A percentile compares a stretch with the other conserved stretches of the same genome.
Evolutionary conservation across 2,113 vertebrate genomes (phyloP).

Genomic region (Cynopterus brachyotis): DNA sequence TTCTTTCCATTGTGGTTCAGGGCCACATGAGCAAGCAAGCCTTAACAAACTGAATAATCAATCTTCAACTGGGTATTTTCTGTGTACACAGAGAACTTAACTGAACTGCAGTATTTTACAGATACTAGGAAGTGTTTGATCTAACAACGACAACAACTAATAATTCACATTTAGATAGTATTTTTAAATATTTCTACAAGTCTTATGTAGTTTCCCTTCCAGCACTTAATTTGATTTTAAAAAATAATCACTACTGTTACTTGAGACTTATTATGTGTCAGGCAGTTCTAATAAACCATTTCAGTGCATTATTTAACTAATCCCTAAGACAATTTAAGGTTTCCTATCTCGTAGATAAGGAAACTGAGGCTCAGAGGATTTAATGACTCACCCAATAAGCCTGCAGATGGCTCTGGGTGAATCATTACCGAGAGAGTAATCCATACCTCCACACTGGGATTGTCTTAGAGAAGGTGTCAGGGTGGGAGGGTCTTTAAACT

Average conservation of each 20-base stretch:
- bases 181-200: constrained; percentile 19
- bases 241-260: neutral
- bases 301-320: neutral
- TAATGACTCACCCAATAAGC: neutral
- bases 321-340: neutral
- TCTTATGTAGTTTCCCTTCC: neutral
- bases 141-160: neutral
- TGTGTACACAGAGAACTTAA: neutral
- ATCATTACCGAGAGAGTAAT: neutral
- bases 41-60: neutral
- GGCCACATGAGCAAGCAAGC: neutral
- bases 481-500: too few species aligned
- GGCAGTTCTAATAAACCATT: neutral
- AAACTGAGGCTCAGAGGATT: constrained; percentile 17
- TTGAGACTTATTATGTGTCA: neutral
- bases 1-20: neutral
- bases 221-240: constrained; percentile 27
- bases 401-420: neutral
- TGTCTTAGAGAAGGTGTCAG: neutral
- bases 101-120: neutral
- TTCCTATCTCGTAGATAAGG: constrained; percentile 5
- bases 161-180: neutral
- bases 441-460: neutral
- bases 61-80: constrained; percentile 5
- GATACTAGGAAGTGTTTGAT: neutral